These are phyloP conservation scores for Anneissia japonica DNA, from an alignment of 35 echinoderm and acorn worm species.

Conservation along the genomic window DNA sequence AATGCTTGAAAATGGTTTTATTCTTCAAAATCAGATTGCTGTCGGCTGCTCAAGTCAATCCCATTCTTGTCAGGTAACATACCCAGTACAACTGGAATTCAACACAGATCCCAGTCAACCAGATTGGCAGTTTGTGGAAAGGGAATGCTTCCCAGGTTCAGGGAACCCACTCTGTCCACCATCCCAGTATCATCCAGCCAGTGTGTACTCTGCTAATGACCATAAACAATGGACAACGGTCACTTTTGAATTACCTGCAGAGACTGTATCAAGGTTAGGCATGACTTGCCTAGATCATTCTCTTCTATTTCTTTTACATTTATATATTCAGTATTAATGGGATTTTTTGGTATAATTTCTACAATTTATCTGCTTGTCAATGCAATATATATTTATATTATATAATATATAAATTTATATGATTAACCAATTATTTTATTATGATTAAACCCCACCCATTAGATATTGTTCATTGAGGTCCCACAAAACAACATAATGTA, in stretches of 20 bases:
- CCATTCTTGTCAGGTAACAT: conserved; percentile 30
- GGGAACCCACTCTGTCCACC: conserved; percentile 32
- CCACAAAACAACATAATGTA: too few relatives aligned
- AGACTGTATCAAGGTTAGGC: conserved; percentile 72
- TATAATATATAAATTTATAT: too few relatives aligned
- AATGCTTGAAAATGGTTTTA: too few relatives aligned
- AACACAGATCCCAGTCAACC: conserved; percentile 43
- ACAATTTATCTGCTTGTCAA: too few relatives aligned
- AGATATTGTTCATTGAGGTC: too few relatives aligned
- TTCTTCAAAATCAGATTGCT: too few relatives aligned
- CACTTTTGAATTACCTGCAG: conserved; percentile 49
- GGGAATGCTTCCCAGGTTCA: conserved; percentile 57
- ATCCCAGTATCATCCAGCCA: conserved; percentile 40
- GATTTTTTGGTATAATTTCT: too few relatives aligned
- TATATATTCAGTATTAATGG: not conserved
- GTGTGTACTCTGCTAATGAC: conserved; percentile 58
- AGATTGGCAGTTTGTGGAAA: conserved; percentile 57
- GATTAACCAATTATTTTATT: too few relatives aligned
- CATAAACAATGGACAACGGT: conserved; percentile 63
- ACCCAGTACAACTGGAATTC: conserved; percentile 63
- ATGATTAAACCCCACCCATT: too few relatives aligned
- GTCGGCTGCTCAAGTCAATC: conserved; percentile 65
- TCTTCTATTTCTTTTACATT: not conserved
- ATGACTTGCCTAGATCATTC: too few relatives aligned
- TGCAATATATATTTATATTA: too few relatives aligned